Base-by-base conservation (phyloP, 2,113 vertebrate species). In the Mobula birostris region DNA sequence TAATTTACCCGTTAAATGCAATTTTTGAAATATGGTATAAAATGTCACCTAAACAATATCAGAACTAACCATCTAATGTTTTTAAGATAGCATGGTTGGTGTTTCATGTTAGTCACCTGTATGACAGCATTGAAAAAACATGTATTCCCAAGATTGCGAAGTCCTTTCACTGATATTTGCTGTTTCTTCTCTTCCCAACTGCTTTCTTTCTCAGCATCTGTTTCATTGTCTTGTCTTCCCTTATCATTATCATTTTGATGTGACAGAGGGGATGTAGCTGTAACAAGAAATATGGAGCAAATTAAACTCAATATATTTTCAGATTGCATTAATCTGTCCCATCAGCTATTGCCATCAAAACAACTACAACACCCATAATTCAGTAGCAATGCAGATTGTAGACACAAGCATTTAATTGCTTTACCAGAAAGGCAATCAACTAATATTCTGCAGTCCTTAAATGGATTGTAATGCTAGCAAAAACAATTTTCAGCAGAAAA, bases 91-190 rank as follows among this genome's bases (percentile, higher is more conserved):
- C n/a, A 79, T n/a, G 3, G 17, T 58, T 29, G 66, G 29, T 66
- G n/a, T n/a, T 40, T 40, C 56, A 70, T 12, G 21, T 93, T 29
- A 77, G 63, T 94, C 95, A 99, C 99, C 98, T 99, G 99, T 96
- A 99, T 96, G 94, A 99, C 98, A 1, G 99, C 97, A 94, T 99
- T 99, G 95, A 99, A 99, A 96, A 99, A 99, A 94, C 99, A 99
- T 0, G 99, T 99, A 95, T 99, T 99, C 83, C 99, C 99, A 96
- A 99, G 96, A 95, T 99, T 99, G 96, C 98, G 99, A 94, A 99
- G 97, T 70, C 99, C 99, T 95, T 97, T 98, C 68, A 99, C 98
- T 15, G 96, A 95, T 88, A 98, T 94, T 17, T 96, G 95, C 0
- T 61, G 94, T 91, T 78, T 94, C 27, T 92, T 92, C 94, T 95